Conservation (phyloP, 2,797 vertebrate genomes). For the Rhodeus uyekii region DNA sequence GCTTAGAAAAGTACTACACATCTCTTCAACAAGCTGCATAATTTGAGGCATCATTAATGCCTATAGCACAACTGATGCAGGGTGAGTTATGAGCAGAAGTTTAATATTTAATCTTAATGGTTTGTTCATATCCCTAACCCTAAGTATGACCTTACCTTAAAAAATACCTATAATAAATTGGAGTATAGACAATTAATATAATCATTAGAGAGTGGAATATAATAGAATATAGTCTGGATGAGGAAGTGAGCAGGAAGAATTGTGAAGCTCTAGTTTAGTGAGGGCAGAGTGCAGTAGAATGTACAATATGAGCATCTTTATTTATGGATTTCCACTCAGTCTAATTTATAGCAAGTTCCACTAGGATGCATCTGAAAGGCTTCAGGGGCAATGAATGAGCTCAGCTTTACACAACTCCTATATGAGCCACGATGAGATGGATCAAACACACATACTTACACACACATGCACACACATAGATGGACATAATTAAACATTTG, state of each 20-base stretch:
- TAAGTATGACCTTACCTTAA: background rate
- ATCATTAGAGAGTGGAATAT: conserved; percentile 11
- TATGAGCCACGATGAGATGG: conserved; percentile 19
- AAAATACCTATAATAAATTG: background rate
- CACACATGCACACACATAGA: background rate
- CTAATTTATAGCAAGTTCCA: conserved; percentile 34
- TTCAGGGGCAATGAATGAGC: conserved; percentile 20
- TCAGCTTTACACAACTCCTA: conserved; percentile 3
- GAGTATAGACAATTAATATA: background rate
- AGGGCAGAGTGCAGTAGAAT: conserved; percentile 4
- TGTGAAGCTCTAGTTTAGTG: background rate
- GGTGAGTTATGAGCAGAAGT: background rate
- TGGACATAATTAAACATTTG: background rate
- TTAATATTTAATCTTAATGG: background rate
- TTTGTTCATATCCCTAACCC: background rate
- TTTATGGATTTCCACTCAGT: conserved; percentile 29
- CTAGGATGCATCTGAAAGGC: conserved; percentile 21
- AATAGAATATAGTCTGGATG: background rate
- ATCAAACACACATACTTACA: background rate
- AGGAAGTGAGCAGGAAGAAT: background rate
- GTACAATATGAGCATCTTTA: conserved; percentile 26
- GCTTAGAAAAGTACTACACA: background rate
- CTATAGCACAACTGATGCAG: background rate
- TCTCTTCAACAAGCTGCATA: background rate
- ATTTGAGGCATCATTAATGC: background rate